Evolutionary conservation across 2,888 invertebrate species (phyloP).

Genomic region (Osmoderma eremita): DNA sequence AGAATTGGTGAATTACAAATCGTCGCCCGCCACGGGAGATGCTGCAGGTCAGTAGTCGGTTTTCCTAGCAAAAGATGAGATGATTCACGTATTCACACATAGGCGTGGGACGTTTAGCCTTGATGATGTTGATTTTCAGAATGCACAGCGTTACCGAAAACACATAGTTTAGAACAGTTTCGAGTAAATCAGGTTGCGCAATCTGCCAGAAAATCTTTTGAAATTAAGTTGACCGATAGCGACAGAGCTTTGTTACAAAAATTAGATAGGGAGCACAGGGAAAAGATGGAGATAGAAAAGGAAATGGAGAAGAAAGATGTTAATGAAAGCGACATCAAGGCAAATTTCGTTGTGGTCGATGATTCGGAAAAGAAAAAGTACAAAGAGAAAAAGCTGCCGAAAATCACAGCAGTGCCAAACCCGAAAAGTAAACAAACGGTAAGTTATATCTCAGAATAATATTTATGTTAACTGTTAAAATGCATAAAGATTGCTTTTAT

Average conservation of each 20-base stretch:
- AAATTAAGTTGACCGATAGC: conserved; percentile 65
- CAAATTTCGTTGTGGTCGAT: background rate
- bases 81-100: conserved; percentile 17
- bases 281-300: conserved; percentile 52
- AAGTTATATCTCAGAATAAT: conserved; percentile 35
- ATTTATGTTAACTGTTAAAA: background rate
- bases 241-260: conserved; percentile 65
- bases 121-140: conserved; percentile 36
- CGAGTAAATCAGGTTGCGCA: conserved; percentile 6
- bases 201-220: conserved; percentile 51
- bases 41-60: conserved; percentile 35
- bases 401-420: conserved; percentile 51
- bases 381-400: conserved; percentile 35
- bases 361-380: conserved; percentile 23
- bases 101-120: conserved; percentile 18
- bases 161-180: conserved; percentile 23
- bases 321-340: conserved; percentile 26
- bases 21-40: conserved; percentile 38
- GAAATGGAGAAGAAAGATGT: conserved; percentile 42
- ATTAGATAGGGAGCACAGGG: conserved; percentile 66
- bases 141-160: conserved; percentile 17
- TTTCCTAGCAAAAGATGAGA: conserved; percentile 3
- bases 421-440: conserved; percentile 59
- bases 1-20: conserved; percentile 66
- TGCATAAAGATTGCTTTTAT: no score